Percentiles rank a stretch among this genome's conserved stretches.
phyloP scores from a whole-genome alignment of 2,888 invertebrate species.

The Lasioglossum leucozonium region DNA sequence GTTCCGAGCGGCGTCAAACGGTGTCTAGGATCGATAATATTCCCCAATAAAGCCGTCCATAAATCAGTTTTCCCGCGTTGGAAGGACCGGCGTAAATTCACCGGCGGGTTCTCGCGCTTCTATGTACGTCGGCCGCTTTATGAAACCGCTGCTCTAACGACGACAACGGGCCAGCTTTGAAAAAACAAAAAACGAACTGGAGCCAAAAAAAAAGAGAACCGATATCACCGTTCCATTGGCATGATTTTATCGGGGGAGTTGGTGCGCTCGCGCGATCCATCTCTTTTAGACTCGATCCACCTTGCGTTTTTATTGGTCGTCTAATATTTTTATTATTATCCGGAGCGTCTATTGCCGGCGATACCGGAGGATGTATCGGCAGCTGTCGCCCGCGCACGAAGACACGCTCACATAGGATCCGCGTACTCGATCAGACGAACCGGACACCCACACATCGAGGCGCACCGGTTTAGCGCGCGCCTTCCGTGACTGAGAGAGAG shows the following conservation, averaged over 20 bases:
- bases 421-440: background rate
- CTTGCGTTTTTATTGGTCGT: slow-evolving; percentile 40
- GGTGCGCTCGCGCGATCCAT: slow-evolving; percentile 51
- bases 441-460: background rate
- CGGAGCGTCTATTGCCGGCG: slow-evolving; percentile 60
- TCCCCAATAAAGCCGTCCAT: slow-evolving; percentile 41
- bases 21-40: slow-evolving; percentile 37
- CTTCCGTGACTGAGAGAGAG: slow-evolving; percentile 66
- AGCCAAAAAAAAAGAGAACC: background rate
- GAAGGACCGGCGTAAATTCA: slow-evolving; percentile 37
- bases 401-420: background rate
- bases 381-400: slow-evolving; percentile 61
- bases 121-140: slow-evolving; percentile 23
- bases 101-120: slow-evolving; percentile 15
- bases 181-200: background rate
- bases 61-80: slow-evolving; percentile 38
- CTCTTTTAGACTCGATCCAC: slow-evolving; percentile 57
- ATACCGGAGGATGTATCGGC: slow-evolving; percentile 65
- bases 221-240: slow-evolving; percentile 34
- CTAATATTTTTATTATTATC: slow-evolving; percentile 64
- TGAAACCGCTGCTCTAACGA: slow-evolving; percentile 21
- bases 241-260: slow-evolving; percentile 42
- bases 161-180: slow-evolving; percentile 31
- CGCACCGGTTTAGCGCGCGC: slow-evolving; percentile 53
- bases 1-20: slow-evolving; percentile 1